Base-by-base conservation (phyloP, 2,797 vertebrate species). In the Enteromius radiatus region DNA sequence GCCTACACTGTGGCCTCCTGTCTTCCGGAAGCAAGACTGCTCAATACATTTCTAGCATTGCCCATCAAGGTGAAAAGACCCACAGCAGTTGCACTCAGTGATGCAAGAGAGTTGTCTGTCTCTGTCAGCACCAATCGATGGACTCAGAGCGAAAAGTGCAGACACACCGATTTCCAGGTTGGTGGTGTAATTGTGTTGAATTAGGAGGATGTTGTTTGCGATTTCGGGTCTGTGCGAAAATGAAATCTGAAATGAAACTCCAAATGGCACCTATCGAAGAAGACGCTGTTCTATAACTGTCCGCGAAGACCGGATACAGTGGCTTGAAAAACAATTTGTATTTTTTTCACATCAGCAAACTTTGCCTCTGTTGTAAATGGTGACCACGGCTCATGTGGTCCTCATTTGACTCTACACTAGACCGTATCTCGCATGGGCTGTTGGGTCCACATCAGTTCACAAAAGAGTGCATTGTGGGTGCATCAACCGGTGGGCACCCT, bases 181-280 rank as follows among this genome's bases (percentile, higher is more conserved):
- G 11, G 36, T 80, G 49, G 28, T 77, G 78, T 82, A 85, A 88
- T 83, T 75, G 75, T 23, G 49, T 52, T 49, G 71, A 81, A 78
- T 84, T 38, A 36, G 36, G 23, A 61, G 76, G 77, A 82, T 75
- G 74, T 78, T 70, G 88, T 76, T 71, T 69, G 81, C 69, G 76
- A 85, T 87, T 74, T 75, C 8, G 49, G 61, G 64, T 78, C 80
- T 84, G 41, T 70, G 70, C 56, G 69, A 54, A 87, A 89, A 89
- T 86, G 33, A 83, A 84, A 86, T 85, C 75, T 80, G 54, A 87
- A 86, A 86, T 85, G 67, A 81, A 85, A 77, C 76, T 82, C 67
- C 3, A 76, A 84, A 52, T 56, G 63, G 33, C 43, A 78, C 36
- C 64, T 67, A 54, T 38, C 33, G 49, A 81, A 85, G 75, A 56